phyloP scores from a whole-genome alignment of 2,797 vertebrate species.

The Melopsittacus undulatus region DNA sequence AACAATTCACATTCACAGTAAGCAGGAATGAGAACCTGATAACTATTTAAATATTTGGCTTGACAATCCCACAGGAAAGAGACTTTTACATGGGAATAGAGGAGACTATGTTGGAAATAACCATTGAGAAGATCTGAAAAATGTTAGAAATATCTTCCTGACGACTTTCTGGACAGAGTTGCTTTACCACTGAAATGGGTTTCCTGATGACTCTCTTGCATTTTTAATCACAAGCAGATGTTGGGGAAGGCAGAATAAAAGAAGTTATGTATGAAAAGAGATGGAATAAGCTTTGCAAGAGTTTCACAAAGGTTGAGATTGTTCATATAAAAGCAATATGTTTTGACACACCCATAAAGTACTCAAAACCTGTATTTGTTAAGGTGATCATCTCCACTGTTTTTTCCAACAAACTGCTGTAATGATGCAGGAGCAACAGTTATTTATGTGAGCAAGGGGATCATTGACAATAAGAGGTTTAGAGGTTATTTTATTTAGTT shows the following conservation, averaged over 20 bases:
- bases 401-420: background rate
- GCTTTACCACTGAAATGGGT: background rate
- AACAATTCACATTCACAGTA: background rate
- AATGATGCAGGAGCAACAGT: background rate
- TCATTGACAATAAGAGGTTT: background rate
- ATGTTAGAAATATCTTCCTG: background rate
- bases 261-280: background rate
- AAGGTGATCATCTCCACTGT: background rate
- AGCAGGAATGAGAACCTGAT: background rate
- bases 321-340: background rate
- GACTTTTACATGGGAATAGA: background rate
- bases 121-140: background rate
- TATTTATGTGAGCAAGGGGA: background rate
- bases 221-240: background rate
- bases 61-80: background rate
- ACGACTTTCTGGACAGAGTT: background rate
- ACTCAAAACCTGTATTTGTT: background rate
- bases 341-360: background rate
- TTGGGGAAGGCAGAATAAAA: background rate
- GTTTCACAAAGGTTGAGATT: background rate
- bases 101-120: background rate
- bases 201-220: background rate
- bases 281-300: background rate
- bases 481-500: background rate
- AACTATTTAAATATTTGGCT: background rate